These are phyloP conservation scores for Danaus melanippus DNA, from an alignment of 1,140 invertebrate species.

Conservation along the genomic window DNA sequence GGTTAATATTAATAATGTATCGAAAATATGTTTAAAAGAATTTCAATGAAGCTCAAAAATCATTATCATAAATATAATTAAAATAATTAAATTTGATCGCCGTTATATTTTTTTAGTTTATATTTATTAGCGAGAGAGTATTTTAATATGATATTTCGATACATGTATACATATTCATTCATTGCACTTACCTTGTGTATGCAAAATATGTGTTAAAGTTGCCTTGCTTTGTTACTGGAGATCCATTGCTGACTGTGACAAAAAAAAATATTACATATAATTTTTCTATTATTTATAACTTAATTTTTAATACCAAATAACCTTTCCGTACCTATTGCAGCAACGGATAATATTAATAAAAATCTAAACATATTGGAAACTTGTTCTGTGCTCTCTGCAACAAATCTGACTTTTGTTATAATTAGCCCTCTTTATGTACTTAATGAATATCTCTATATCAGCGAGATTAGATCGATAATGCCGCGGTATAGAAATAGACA, in stretches of 20 bases:
- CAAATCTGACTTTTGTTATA: conserved; percentile 6
- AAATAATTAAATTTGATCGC: too few species aligned
- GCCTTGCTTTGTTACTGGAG: conserved; percentile 14
- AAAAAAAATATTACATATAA: not conserved
- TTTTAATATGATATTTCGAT: not conserved
- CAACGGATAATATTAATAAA: conserved; percentile 6
- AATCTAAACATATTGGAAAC: conserved; percentile 7
- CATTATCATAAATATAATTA: too few species aligned
- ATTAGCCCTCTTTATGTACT: conserved; percentile 14
- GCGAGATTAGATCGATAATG: conserved; percentile 4
- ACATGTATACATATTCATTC: not conserved
- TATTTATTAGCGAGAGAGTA: too few species aligned
- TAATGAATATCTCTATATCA: conserved; percentile 6
- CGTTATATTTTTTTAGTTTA: too few species aligned
- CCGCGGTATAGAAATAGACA: too few species aligned
- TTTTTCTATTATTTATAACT: not conserved
- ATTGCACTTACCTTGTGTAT: conserved; percentile 25
- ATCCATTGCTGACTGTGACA: conserved; percentile 26
- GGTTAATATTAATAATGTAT: too few species aligned
- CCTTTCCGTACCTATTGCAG: conserved; percentile 7
- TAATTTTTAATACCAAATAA: not conserved
- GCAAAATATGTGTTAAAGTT: conserved; percentile 28
- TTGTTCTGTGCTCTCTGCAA: not conserved
- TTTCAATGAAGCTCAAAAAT: too few species aligned
- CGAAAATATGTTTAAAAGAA: too few species aligned